These are phyloP conservation scores for Peromyscus polionotus DNA, from an alignment of 2,113 vertebrate species.

Conservation along the genomic window DNA sequence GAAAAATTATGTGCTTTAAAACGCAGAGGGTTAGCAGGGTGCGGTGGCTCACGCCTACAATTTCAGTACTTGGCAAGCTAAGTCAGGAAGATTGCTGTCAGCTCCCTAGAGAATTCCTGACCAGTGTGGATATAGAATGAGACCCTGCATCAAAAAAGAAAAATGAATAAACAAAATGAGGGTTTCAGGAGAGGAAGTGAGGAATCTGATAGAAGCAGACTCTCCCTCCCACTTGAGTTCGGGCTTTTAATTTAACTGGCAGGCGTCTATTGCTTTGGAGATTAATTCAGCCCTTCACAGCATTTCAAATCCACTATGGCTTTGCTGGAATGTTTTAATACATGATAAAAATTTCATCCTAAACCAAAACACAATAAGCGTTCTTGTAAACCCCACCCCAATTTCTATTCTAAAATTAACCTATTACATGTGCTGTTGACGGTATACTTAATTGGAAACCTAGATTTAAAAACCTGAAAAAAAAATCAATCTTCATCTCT, in stretches of 20 bases:
- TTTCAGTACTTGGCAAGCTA: background rate
- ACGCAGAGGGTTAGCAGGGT: background rate
- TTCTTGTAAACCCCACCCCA: slow-evolving; percentile 73
- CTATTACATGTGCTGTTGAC: slow-evolving; percentile 77
- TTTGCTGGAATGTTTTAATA: slow-evolving; percentile 83
- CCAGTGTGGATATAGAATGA: background rate
- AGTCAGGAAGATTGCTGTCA: background rate
- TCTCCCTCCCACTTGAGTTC: slow-evolving; percentile 9
- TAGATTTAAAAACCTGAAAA: slow-evolving; percentile 81
- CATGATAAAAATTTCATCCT: slow-evolving; percentile 82
- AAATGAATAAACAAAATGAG: background rate
- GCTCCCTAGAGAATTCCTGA: background rate
- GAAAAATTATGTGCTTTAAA: slow-evolving; percentile 48
- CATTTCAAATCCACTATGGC: background rate
- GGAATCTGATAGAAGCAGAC: background rate
- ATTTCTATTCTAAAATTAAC: slow-evolving; percentile 86
- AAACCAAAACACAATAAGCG: slow-evolving; percentile 69
- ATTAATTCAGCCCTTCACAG: slow-evolving; percentile 69
- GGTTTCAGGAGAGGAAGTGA: background rate
- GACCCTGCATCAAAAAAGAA: background rate
- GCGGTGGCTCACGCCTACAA: background rate
- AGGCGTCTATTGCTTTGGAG: slow-evolving; percentile 69
- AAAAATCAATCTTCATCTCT: background rate
- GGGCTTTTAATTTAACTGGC: slow-evolving; percentile 80
- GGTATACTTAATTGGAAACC: slow-evolving; percentile 77